These are phyloP conservation scores for Empis stercorea DNA, from an alignment of 2,888 invertebrate species.

Conservation along the genomic window DNA sequence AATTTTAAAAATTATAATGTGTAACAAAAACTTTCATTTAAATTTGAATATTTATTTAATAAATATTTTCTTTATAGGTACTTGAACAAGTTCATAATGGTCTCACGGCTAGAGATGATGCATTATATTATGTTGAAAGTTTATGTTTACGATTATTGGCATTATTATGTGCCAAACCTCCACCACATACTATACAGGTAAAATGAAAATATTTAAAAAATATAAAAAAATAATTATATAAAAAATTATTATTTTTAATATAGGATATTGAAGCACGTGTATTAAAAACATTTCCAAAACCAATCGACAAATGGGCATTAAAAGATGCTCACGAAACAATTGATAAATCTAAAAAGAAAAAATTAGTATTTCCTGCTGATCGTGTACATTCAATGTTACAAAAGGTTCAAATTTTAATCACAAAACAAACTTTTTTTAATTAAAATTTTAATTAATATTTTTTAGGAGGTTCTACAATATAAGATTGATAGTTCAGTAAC, in stretches of 20 bases:
- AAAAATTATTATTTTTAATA: constrained; percentile 7
- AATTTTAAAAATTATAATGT: no score
- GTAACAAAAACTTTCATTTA: no score
- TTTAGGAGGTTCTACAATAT: constrained; percentile 70
- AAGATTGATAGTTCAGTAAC: constrained; percentile 81
- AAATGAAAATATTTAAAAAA: constrained; percentile 3
- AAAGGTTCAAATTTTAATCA: constrained; percentile 42
- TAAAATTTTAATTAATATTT: constrained; percentile 12
- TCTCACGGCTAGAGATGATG: constrained; percentile 73
- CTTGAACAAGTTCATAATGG: constrained; percentile 84
- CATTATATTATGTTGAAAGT: constrained; percentile 82
- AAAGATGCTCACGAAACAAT: constrained; percentile 76
- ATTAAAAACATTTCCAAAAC: constrained; percentile 83
- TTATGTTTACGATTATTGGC: constrained; percentile 77
- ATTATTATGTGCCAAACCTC: constrained; percentile 75
- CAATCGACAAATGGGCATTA: constrained; percentile 88
- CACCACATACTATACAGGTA: constrained; percentile 67
- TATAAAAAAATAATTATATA: not conserved
- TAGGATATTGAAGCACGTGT: constrained; percentile 91
- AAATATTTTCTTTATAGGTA: constrained; percentile 45
- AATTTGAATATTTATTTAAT: not conserved
- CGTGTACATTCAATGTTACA: constrained; percentile 78
- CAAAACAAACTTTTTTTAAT: not conserved
- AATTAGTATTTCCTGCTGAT: constrained; percentile 72
- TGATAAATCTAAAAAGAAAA: constrained; percentile 63